Percentiles rank a stretch among this genome's conserved stretches.
Conservation (phyloP, 2,113 vertebrate species). For the Aptenodytes patagonicus region DNA sequence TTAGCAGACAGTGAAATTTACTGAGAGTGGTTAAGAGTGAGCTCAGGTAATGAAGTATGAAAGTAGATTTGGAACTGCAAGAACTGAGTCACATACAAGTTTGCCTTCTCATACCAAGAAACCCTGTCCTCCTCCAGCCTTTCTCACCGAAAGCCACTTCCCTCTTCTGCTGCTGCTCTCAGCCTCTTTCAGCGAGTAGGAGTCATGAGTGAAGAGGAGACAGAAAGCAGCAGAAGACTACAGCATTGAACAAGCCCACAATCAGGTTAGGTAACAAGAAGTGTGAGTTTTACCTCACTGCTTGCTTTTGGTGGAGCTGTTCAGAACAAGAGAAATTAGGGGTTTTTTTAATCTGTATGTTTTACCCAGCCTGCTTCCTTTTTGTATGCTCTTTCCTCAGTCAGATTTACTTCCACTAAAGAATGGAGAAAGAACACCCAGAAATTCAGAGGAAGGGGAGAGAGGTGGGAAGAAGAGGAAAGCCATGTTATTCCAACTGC, state of each 20-base stretch:
- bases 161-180: neutral
- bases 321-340: neutral
- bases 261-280: neutral
- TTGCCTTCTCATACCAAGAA: slow-evolving; percentile 29
- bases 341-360: fast-evolving
- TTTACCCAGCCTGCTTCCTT: neutral
- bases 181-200: neutral
- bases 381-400: neutral
- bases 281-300: neutral
- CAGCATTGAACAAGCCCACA: neutral
- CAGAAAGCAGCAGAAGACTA: neutral
- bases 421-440: neutral
- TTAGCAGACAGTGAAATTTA: neutral
- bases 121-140: neutral
- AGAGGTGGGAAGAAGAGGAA: neutral
- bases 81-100: neutral
- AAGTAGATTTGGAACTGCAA: neutral
- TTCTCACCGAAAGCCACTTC: slow-evolving; percentile 45
- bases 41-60: neutral
- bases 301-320: neutral
- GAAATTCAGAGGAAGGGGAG: neutral
- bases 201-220: neutral
- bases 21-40: neutral
- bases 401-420: neutral
- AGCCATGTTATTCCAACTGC: neutral